Base-by-base conservation (phyloP, 1,140 invertebrate genomes). In the Adelges cooleyi region DNA sequence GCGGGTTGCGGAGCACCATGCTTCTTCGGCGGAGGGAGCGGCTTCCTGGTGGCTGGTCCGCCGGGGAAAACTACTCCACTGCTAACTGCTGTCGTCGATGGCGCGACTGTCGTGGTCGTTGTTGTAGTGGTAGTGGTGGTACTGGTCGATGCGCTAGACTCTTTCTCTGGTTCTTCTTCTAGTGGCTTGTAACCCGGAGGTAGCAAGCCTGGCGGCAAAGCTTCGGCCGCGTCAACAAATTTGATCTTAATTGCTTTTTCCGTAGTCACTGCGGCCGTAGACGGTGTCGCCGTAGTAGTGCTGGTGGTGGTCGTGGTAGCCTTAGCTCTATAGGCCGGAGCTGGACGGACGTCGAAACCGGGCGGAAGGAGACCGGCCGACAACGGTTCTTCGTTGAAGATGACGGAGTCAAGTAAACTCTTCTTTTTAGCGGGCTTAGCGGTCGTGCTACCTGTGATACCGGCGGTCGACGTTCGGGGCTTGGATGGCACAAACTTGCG, bases 51-150 rank as follows among this genome's bases (percentile, higher is more conserved):
- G 3, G 76, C 74, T 5, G 81, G 77, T 29, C 86, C 83, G 72
- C 86, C 79, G 8, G 88, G 87, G 68, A 90, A 90, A 2, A 89
- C 85, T 10, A 89, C 73, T 74, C 88, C 89, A 25, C 78, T 78
- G 29, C 76, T 76, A 17, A 77, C 66, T 42, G 78, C 73, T 46
- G 71, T 71, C 23, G 77, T 33, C 15, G 29, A 75, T 1, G 66
- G 23, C 4, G 46, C 52, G 15, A 52, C 50, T 1, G 77, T 76
- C 15, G 71, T 67, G 23, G 69, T 69, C n/a, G 72, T 65, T 54
- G 72, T 65, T 25, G 71, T 69, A 13, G 72, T 67, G 48, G 73
- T 65, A 1, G 70, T 67, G 20, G 53, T 69, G 51, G 11, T 52
- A n/a, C 54, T 33, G 2, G 50, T 5, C 4, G 50, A 17, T 25